Evolutionary conservation across 2,797 vertebrate genomes (phyloP), one percentile per base, ranked within the genome.

Genomic region (Sciurus vulgaris): DNA sequence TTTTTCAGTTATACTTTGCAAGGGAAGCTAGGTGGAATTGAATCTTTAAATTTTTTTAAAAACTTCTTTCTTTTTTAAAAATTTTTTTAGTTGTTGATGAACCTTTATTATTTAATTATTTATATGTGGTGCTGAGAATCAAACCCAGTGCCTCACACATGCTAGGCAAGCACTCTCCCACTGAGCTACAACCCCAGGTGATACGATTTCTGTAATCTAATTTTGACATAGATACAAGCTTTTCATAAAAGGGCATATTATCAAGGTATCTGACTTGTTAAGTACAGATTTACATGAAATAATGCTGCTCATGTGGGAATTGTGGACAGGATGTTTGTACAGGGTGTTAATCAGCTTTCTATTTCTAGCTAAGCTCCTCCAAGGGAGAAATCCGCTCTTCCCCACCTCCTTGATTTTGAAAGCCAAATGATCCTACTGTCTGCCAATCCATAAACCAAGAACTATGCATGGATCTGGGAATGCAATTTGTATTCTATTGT

Each of bases 401-500:
- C 51, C 18, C 33, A 7, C 4, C 8, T 81, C 67, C 9, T 35
- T 38, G 35, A 47, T 77, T 90, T 73, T 81, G 65, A 88, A 30
- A 54, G 49, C 5, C 22, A 35, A 3, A 12, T 61, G 9, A 22
- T n/a, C 77, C 59, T 30, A 7, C 14, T n/a, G 0, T n/a, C 30
- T 49, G 22, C 73, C 76, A 20, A 33, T 12, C 30, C 8, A 22
- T 61, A 44, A 33, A 61, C 41, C 30, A 59, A 49, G 26, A 26
- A 7, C 28, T 22, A 20, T 3, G 56, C 33, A 5, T 7, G n/a
- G 56, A 84, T 4, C 79, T 20, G 14, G 54, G 38, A 72, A 59
- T 26, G 14, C 24, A 24, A 7, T 76, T 86, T 56, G 30, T 67
- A 30, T 54, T 49, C 41, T 47, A 28, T 15, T 51, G 47, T 7